Conservation (phyloP, 2,113 vertebrate genomes). For the Alaudala cheleensis region DNA sequence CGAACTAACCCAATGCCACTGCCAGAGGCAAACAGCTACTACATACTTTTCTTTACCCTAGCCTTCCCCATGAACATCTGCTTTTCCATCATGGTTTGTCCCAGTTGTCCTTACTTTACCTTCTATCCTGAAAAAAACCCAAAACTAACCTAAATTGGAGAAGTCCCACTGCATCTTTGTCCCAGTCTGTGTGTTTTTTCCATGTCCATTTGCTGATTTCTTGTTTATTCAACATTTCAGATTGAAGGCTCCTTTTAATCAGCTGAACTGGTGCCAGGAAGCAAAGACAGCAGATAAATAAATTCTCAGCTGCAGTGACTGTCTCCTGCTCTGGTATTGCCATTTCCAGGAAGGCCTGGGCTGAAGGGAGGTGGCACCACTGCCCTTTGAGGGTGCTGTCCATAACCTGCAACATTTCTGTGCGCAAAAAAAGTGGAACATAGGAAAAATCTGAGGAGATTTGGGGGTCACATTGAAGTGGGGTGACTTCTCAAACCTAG, state of each 20-base stretch:
- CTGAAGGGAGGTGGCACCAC: fast-evolving
- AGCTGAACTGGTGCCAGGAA: neutral
- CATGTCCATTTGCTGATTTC: neutral
- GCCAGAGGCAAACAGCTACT: neutral
- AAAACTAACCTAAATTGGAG: neutral
- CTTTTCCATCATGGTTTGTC: neutral
- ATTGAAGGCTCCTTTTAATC: neutral
- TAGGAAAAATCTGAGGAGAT: neutral
- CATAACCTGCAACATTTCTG: neutral
- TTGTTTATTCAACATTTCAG: neutral
- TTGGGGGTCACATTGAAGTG: neutral
- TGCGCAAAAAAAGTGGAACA: neutral
- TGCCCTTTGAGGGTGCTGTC: neutral
- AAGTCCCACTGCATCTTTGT: neutral
- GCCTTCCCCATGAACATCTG: neutral
- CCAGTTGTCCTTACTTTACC: neutral
- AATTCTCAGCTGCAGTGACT: neutral
- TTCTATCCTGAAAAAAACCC: neutral
- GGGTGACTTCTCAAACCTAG: neutral
- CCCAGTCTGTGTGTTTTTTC: neutral
- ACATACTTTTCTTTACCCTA: neutral
- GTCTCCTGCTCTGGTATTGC: neutral
- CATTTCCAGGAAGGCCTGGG: neutral
- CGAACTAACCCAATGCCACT: neutral
- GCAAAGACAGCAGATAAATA: neutral